Evolutionary conservation across 2,113 vertebrate species (phyloP).

Genomic region (Hyperopisus bebe): DNA sequence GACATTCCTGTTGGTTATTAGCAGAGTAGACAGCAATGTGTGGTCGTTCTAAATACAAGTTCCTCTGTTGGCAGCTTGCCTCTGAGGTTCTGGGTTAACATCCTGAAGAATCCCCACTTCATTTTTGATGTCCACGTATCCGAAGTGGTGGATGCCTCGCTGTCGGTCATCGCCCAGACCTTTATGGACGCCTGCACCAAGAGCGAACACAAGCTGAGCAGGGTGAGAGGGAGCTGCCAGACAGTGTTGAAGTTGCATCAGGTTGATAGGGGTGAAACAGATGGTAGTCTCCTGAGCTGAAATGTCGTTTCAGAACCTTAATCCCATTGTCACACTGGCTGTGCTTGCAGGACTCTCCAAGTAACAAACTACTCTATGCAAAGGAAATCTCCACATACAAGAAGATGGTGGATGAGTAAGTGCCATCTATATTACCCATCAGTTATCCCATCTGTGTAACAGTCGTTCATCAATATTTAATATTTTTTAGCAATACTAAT

Average conservation of each 20-base stretch:
- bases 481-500: not conserved
- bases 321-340: not conserved
- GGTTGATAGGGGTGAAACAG: not conserved
- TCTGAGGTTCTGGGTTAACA: conserved; percentile 96
- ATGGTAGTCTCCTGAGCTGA: not conserved
- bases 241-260: not conserved
- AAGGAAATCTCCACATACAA: conserved; percentile 98
- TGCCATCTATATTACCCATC: conserved; percentile 27
- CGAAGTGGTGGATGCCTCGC: conserved; percentile 91
- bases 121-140: conserved; percentile 93
- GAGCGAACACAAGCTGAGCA: conserved; percentile 97
- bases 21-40: not conserved
- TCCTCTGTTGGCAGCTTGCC: conserved; percentile 71
- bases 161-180: conserved; percentile 96
- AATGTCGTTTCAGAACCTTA: not conserved
- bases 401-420: conserved; percentile 99
- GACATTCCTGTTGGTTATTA: not conserved
- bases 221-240: conserved; percentile 60
- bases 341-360: conserved; percentile 82
- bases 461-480: not conserved
- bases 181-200: conserved; percentile 99
- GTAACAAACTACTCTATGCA: conserved; percentile 97
- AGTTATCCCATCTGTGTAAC: not conserved
- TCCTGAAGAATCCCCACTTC: conserved; percentile 97
- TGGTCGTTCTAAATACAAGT: not conserved